Percentiles rank a stretch among this genome's conserved stretches.
phyloP scores from a whole-genome alignment of 1,140 invertebrate species.

The Trichogramma pretiosum region DNA sequence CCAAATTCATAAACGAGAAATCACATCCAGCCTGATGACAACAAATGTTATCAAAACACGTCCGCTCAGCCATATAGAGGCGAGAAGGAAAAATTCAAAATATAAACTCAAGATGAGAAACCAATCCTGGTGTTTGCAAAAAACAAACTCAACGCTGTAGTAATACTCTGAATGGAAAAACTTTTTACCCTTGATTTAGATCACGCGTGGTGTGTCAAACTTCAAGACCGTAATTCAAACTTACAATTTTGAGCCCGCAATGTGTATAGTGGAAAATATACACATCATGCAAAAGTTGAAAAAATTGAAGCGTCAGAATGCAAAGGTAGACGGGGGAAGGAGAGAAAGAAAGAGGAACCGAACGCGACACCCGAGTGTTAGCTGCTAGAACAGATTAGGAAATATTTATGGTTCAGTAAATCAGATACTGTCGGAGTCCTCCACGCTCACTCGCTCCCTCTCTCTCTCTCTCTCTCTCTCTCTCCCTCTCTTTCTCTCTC shows the following conservation, averaged over 20 bases:
- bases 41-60: too few relatives aligned
- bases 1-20: too few relatives aligned
- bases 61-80: too few relatives aligned
- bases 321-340: conserved; percentile 5
- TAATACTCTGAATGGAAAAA: conserved; percentile 5
- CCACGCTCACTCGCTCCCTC: too few relatives aligned
- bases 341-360: conserved; percentile 15
- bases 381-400: conserved; percentile 30
- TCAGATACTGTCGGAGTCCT: conserved; percentile 31
- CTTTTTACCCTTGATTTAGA: conserved; percentile 13
- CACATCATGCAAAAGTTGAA: neutral
- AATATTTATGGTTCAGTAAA: conserved; percentile 37
- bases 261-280: neutral
- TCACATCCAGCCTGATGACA: too few relatives aligned
- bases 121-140: too few relatives aligned
- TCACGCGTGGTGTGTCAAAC: conserved; percentile 7
- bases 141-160: too few relatives aligned
- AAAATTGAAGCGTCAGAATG: neutral
- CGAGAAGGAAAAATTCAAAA: too few relatives aligned
- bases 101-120: too few relatives aligned
- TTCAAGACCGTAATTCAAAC: conserved; percentile 11
- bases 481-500: conserved; percentile 13
- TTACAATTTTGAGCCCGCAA: too few relatives aligned
- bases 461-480: conserved; percentile 17
- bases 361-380: too few relatives aligned